A percentile compares a stretch with the other conserved stretches of the same genome.
Conservation (phyloP, 2,113 vertebrate species). For the Trichomycterus rosablanca region DNA sequence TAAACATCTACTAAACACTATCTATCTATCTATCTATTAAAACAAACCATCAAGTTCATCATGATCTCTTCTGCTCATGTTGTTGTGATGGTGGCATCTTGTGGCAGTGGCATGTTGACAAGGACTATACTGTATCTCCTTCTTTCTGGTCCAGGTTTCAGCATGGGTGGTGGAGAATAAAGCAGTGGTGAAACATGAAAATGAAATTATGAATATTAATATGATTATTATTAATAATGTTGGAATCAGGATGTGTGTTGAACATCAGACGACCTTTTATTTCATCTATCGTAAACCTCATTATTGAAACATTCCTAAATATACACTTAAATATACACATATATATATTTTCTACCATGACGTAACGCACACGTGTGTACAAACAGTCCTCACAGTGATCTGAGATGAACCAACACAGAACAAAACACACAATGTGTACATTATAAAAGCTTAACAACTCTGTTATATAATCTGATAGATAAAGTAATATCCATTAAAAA, state of each 20-base stretch:
- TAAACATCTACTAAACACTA: too few relatives aligned
- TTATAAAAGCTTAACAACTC: constrained; percentile 73
- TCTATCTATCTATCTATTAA: too few relatives aligned
- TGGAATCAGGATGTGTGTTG: not conserved
- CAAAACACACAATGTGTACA: constrained; percentile 60
- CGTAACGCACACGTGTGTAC: constrained; percentile 18
- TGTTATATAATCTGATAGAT: constrained; percentile 60
- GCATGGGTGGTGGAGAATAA: too few relatives aligned
- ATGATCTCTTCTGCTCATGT: too few relatives aligned
- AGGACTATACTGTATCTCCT: too few relatives aligned
- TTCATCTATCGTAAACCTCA: constrained; percentile 18
- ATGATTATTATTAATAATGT: not conserved
- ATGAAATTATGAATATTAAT: too few relatives aligned
- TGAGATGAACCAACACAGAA: constrained; percentile 57
- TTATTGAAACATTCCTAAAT: constrained; percentile 27
- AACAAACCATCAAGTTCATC: too few relatives aligned
- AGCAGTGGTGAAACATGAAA: not conserved
- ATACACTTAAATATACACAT: constrained; percentile 11
- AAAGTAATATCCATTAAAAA: constrained; percentile 65
- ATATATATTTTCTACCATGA: constrained; percentile 8
- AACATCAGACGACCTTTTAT: not conserved
- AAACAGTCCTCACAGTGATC: constrained; percentile 59
- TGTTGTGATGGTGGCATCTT: too few relatives aligned
- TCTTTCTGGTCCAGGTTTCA: too few relatives aligned
- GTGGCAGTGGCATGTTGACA: too few relatives aligned